These are phyloP conservation scores for Athrips mouffetella DNA, from an alignment of 2,888 invertebrate genomes.

Conservation along the genomic window DNA sequence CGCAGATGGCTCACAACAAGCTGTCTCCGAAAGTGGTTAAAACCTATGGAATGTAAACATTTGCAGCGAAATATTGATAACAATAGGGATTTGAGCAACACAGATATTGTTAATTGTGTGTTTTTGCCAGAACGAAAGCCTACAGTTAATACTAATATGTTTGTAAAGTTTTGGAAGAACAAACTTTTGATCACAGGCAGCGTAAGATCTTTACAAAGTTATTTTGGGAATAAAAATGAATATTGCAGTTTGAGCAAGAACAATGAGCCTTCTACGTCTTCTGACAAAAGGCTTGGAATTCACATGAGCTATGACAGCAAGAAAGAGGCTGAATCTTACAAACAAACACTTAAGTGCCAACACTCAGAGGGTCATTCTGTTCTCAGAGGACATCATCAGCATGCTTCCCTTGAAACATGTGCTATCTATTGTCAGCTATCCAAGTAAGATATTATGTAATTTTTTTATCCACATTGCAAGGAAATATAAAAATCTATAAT, in stretches of 20 bases:
- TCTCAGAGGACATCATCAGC: constrained; percentile 66
- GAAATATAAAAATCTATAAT: background rate
- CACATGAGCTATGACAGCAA: constrained; percentile 42
- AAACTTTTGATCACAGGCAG: constrained; percentile 67
- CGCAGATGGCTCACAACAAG: constrained; percentile 71
- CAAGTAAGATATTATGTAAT: constrained; percentile 48
- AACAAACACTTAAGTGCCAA: constrained; percentile 51
- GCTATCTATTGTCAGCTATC: constrained; percentile 71
- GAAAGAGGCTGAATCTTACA: constrained; percentile 48
- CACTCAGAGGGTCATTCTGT: constrained; percentile 68
- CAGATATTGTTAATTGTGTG: constrained; percentile 64
- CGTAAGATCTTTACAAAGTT: constrained; percentile 65
- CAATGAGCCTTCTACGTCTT: constrained; percentile 51
- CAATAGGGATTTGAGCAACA: constrained; percentile 62
- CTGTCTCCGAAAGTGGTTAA: constrained; percentile 71
- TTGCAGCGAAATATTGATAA: constrained; percentile 65
- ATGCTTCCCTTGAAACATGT: constrained; percentile 66
- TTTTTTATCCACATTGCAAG: background rate
- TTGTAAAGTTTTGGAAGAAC: constrained; percentile 72
- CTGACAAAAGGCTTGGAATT: constrained; percentile 42
- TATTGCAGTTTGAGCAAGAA: constrained; percentile 53
- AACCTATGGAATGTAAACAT: constrained; percentile 75
- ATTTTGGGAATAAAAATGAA: constrained; percentile 63
- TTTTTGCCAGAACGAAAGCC: constrained; percentile 62
- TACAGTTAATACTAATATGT: constrained; percentile 59